These are phyloP conservation scores for Lepidurus couesii DNA, from an alignment of 1,140 invertebrate species.

Conservation along the genomic window DNA sequence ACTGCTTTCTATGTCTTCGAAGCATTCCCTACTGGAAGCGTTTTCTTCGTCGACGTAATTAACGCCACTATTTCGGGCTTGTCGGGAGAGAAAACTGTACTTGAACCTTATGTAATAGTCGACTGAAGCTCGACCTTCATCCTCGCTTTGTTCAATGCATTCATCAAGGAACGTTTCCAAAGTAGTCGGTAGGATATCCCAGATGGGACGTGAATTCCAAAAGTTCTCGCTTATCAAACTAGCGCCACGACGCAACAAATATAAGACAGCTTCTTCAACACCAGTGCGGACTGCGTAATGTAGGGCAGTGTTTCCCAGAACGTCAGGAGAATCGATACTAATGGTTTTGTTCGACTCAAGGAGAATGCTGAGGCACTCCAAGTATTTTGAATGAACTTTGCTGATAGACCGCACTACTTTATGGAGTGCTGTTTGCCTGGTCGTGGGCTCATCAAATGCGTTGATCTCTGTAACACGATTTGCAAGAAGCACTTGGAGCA, in stretches of 20 bases:
- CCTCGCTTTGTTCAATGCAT: slow-evolving; percentile 58
- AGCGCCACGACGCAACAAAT: slow-evolving; percentile 59
- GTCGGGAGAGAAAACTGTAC: slow-evolving; percentile 44
- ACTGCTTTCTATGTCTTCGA: background rate
- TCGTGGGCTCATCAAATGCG: slow-evolving; percentile 13
- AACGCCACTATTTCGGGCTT: slow-evolving; percentile 45
- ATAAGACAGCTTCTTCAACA: slow-evolving; percentile 49
- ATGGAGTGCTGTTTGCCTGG: slow-evolving; percentile 48
- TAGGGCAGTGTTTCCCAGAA: slow-evolving; percentile 66
- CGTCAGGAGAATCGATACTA: slow-evolving; percentile 54
- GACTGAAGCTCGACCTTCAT: slow-evolving; percentile 54
- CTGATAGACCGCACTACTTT: slow-evolving; percentile 39
- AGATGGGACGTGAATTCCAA: slow-evolving; percentile 60
- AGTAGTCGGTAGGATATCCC: slow-evolving; percentile 58
- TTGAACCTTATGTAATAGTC: slow-evolving; percentile 63
- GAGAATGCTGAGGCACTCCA: slow-evolving; percentile 30
- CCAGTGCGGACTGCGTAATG: slow-evolving; percentile 63
- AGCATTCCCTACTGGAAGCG: slow-evolving; percentile 20
- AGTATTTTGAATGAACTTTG: slow-evolving; percentile 7
- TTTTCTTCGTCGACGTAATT: slow-evolving; percentile 48
- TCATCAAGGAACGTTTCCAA: slow-evolving; percentile 63
- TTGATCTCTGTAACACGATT: background rate
- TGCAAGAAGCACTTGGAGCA: slow-evolving; percentile 53
- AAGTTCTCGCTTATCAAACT: slow-evolving; percentile 62
- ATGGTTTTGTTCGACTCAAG: background rate